Evolutionary conservation across 2,888 invertebrate species (phyloP), one percentile per base, ranked within the genome.

Genomic region (Metacarcinus magister): DNA sequence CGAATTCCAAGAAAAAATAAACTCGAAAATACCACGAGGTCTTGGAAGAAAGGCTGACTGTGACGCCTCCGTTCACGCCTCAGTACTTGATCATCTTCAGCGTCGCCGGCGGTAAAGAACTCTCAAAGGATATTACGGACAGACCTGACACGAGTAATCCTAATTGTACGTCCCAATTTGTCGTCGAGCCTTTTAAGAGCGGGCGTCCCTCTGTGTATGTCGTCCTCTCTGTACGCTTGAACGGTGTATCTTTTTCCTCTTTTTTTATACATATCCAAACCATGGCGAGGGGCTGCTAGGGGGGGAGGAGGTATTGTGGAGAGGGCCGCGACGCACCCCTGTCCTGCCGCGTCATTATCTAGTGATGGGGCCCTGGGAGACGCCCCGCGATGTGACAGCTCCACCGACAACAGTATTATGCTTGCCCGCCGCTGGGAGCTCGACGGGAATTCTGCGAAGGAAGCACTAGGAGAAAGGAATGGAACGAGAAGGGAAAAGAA

Each of bases 151-250:
- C 93, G 39, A 95, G 87, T 93, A 95, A 93, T 93, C 95, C 95
- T 82, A 92, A 93, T 95, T 93, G 95, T 95, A 95, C 93, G 93
- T 95, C 95, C 95, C 95, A 95, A 95, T 95, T 95, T 95, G 95
- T 95, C 93, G 95, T 93, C 93, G 54, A 60, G 60, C 93, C 95
- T 95, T 95, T 95, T 95, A 95, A 92, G 92, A 92, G 67, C 87
- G 92, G 28, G 23, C 43, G 13, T 43, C n/a, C 92, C 95, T 54
- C 46, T 92, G 39, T 91, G 90, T 95, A 43, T 95, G 39, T 92
- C 95, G 60, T 92, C 90, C 91, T 95, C 46, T 91, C 67, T 91
- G 32, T n/a, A 43, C 82, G 87, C 82, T 82, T 54, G 67, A 67
- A 67, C 43, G 67, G 67, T 93, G 93, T 95, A 95, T 95, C 95